These are phyloP conservation scores for Prorops nasuta DNA, from an alignment of 1,140 invertebrate genomes.

Conservation along the genomic window DNA sequence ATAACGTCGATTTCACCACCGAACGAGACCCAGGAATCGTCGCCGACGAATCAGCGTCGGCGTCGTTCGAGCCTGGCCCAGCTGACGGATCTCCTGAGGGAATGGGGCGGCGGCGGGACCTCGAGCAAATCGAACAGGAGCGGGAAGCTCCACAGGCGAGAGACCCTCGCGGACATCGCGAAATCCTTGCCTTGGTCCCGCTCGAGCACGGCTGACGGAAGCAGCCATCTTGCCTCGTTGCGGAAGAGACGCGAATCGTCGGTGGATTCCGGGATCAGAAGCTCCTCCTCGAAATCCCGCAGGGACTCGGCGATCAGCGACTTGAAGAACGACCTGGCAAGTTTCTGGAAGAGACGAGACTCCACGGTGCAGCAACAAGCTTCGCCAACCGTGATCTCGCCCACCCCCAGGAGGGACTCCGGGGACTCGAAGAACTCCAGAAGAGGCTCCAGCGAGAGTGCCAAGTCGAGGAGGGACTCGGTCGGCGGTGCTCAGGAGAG, in stretches of 20 bases:
- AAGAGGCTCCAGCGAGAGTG: slow-evolving; percentile 66
- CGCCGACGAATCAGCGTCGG: slow-evolving; percentile 66
- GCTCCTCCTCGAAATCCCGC: slow-evolving; percentile 64
- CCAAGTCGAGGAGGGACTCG: slow-evolving; percentile 66
- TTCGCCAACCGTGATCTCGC: slow-evolving; percentile 52
- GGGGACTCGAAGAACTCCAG: slow-evolving; percentile 52
- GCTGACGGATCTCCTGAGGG: slow-evolving; percentile 80
- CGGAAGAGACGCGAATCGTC: slow-evolving; percentile 77
- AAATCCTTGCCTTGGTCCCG: slow-evolving; percentile 68
- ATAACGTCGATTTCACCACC: slow-evolving; percentile 81
- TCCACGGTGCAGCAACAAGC: slow-evolving; percentile 42
- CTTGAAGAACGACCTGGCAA: slow-evolving; percentile 69
- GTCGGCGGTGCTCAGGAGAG: slow-evolving; percentile 55
- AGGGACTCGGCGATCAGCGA: slow-evolving; percentile 71
- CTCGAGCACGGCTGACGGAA: slow-evolving; percentile 59
- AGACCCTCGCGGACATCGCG: slow-evolving; percentile 80
- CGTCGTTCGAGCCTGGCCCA: slow-evolving; percentile 81
- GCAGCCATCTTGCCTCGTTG: slow-evolving; percentile 45
- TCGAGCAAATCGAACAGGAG: slow-evolving; percentile 62
- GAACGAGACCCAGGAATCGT: slow-evolving; percentile 66
- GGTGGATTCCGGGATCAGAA: slow-evolving; percentile 78
- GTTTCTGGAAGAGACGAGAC: slow-evolving; percentile 61
- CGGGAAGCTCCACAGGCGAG: slow-evolving; percentile 73
- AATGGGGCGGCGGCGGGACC: slow-evolving; percentile 76
- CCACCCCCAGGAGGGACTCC: slow-evolving; percentile 46